A percentile compares a stretch with the other conserved stretches of the same genome.
Conservation (phyloP, 2,797 vertebrate species). For the Anguilla marmorata region DNA sequence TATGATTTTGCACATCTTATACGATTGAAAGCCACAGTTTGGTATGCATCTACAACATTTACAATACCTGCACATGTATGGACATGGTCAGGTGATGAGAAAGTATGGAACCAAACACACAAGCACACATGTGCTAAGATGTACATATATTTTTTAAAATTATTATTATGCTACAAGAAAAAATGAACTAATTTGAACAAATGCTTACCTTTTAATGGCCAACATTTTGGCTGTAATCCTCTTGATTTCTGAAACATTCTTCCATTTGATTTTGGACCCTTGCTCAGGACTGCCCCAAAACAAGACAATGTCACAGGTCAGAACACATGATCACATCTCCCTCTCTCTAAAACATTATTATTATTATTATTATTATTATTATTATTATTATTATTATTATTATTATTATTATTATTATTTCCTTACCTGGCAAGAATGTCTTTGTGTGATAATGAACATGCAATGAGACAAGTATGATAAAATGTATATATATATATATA, state of each 20-base stretch:
- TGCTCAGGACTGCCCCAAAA: constrained; percentile 73
- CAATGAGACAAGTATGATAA: not conserved
- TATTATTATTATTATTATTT: not conserved
- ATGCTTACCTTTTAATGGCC: constrained; percentile 48
- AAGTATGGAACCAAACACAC: not conserved
- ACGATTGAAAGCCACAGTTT: not conserved
- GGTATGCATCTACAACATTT: not conserved
- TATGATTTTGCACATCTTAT: not conserved
- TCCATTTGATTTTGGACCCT: constrained; percentile 77
- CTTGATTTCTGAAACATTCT: constrained; percentile 77
- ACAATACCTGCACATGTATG: not conserved
- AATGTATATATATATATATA: too few relatives aligned
- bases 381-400: too few relatives aligned
- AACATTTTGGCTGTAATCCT: constrained; percentile 76
- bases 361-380: too few relatives aligned
- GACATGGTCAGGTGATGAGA: not conserved
- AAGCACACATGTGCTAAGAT: not conserved
- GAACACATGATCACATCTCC: not conserved
- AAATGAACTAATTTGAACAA: too few relatives aligned
- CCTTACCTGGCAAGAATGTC: not conserved
- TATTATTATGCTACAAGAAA: not conserved
- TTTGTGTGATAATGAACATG: not conserved
- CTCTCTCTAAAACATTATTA: not conserved
- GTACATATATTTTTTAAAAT: not conserved
- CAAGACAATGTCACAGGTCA: not conserved